phyloP scores from a whole-genome alignment of 2,113 vertebrate genomes.

The Otis tarda region DNA sequence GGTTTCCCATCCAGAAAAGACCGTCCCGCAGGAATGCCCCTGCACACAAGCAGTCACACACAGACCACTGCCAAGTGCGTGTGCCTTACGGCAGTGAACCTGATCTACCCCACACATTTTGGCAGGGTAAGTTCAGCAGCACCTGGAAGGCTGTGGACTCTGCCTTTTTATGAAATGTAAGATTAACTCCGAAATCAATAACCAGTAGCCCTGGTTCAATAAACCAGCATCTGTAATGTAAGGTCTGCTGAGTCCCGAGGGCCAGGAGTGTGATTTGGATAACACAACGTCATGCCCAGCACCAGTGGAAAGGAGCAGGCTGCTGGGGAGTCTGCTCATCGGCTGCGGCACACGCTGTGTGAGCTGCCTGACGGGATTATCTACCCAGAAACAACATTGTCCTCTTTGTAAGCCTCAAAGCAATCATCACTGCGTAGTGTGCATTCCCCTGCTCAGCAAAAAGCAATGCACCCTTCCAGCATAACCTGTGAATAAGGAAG shows the following conservation, averaged over 20 bases:
- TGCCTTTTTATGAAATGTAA: background rate
- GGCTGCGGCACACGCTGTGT: background rate
- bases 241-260: background rate
- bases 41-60: no score
- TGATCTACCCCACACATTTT: background rate
- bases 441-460: background rate
- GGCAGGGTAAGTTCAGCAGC: background rate
- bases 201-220: background rate
- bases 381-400: background rate
- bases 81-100: background rate
- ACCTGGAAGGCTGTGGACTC: background rate
- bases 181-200: background rate
- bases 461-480: background rate
- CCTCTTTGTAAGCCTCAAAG: background rate
- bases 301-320: background rate
- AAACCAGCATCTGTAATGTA: background rate
- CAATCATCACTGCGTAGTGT: background rate
- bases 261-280: background rate
- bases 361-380: background rate
- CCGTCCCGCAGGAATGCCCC: background rate
- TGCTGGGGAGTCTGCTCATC: background rate
- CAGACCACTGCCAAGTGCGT: background rate
- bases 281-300: rapidly evolving
- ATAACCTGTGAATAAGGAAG: background rate
- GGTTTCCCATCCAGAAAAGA: background rate